phyloP scores from a whole-genome alignment of 2,888 invertebrate genomes.

The Aquatica leii region DNA sequence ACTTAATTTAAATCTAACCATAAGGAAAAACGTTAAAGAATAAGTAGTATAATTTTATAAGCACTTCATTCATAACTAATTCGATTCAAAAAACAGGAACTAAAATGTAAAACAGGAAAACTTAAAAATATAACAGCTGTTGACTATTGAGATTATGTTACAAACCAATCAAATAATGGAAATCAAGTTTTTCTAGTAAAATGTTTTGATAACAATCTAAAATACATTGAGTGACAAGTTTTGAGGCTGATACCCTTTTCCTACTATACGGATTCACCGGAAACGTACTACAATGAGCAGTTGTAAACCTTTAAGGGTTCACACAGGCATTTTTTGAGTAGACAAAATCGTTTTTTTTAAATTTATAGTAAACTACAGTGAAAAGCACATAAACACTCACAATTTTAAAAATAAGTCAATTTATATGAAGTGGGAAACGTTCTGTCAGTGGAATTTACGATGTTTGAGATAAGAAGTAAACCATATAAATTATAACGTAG shows the following conservation, averaged over 20 bases:
- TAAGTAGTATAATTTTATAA: too few relatives aligned
- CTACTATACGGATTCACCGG: conserved; percentile 36
- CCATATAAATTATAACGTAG: conserved; percentile 18
- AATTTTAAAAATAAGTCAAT: conserved; percentile 27
- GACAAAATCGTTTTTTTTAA: too few relatives aligned
- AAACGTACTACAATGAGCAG: conserved; percentile 35
- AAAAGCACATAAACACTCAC: too few relatives aligned
- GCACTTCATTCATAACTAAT: not conserved
- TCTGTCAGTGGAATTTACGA: conserved; percentile 22
- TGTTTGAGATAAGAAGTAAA: conserved; percentile 25
- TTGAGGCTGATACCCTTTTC: conserved; percentile 33
- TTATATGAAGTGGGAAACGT: conserved; percentile 20
- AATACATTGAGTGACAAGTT: conserved; percentile 30
- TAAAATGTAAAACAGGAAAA: conserved; percentile 41
- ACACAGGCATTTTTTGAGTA: not conserved
- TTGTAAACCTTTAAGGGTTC: conserved; percentile 4
- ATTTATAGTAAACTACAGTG: too few relatives aligned
- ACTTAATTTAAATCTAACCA: too few relatives aligned
- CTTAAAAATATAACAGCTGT: conserved; percentile 26
- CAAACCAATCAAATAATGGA: conserved; percentile 37
- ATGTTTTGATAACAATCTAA: conserved; percentile 34
- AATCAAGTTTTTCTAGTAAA: conserved; percentile 39
- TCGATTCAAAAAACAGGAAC: conserved; percentile 37
- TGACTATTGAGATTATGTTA: conserved; percentile 12
- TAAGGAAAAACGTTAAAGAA: too few relatives aligned